Conservation (phyloP, 2,797 vertebrate species). For the Loriculus beryllinus region DNA sequence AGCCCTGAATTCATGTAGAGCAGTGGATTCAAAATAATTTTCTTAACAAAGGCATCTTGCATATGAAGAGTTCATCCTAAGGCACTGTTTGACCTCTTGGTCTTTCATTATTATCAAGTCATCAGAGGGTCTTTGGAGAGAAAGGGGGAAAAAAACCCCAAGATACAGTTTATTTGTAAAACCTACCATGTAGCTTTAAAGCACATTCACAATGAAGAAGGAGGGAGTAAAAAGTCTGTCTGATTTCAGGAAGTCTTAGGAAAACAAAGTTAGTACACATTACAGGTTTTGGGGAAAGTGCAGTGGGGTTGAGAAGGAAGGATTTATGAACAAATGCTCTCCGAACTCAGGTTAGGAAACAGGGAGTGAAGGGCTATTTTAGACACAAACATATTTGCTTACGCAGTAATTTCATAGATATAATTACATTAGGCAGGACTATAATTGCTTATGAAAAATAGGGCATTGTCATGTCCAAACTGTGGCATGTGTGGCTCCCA, state of each 20-base stretch:
- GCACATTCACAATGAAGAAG: neutral
- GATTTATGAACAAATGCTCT: slow-evolving; percentile 29
- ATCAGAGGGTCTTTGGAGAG: slow-evolving; percentile 56
- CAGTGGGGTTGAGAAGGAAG: neutral
- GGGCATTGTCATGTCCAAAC: neutral
- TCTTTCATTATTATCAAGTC: slow-evolving; percentile 70
- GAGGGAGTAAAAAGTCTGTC: neutral
- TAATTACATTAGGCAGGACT: neutral
- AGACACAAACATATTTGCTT: slow-evolving; percentile 32
- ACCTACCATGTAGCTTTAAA: slow-evolving; percentile 37
- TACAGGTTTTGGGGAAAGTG: slow-evolving; percentile 21
- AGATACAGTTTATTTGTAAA: slow-evolving; percentile 65
- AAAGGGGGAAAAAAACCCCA: neutral
- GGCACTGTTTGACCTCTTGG: slow-evolving; percentile 66
- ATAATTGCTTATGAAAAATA: neutral
- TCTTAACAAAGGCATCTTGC: slow-evolving; percentile 67
- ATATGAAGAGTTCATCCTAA: slow-evolving; percentile 68
- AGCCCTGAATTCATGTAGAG: slow-evolving; percentile 65
- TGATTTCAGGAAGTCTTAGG: slow-evolving; percentile 40
- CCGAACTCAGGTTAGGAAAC: slow-evolving; percentile 12
- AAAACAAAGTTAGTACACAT: slow-evolving; percentile 30
- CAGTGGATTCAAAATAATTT: slow-evolving; percentile 67
- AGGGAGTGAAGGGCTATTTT: neutral
- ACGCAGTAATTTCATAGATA: slow-evolving; percentile 24
- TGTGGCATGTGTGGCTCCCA: neutral